Base-by-base conservation (phyloP, 2,797 vertebrate species). In the Sarcoramphus papa region DNA sequence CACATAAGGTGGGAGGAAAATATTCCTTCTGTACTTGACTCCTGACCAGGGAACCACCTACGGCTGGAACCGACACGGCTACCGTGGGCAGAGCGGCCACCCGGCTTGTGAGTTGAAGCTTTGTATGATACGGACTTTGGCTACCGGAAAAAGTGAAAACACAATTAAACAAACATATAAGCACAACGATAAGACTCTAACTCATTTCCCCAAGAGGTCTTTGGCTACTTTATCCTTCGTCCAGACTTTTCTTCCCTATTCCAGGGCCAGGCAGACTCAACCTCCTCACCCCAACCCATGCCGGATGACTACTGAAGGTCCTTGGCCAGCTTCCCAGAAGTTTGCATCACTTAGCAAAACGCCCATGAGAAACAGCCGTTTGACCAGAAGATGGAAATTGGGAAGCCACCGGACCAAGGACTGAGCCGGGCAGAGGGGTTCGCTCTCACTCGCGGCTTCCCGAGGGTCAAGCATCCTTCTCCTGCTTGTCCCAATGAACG, bases 401-500 rank as follows among this genome's bases (percentile, higher is more conserved):
- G 63, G 86, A 93, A 91, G 62, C 33, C 75, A 70, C 41, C 9
- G 31, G 83, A 79, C 33, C 88, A 84, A 85, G 84, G 37, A 48
- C 24, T 28, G 37, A 65, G 65, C 45, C 53, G 57, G 60, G 88
- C 90, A 90, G 65, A 95, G 30, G 35, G 62, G 81, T 25, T 57
- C 0, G 5, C 50, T n/a, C 23, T 16, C 28, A 20, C 25, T 45
- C 3, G 2, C 35, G 33, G 28, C 41, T 47, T 81, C 43, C 67
- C 0, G 0, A 75, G 12, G 22, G 20, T n/a, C 24, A 68, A 47
- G 31, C n/a, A 45, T 24, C 76, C 48, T 37, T 51, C 60, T 74
- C 22, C 57, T 37, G 57, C 57, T 33, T 12, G 2, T 72, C 45
- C 69, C 45, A 27, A 13, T 0, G 3, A n/a, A 59, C 1, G 1